A percentile compares a stretch with the other conserved stretches of the same genome.
Evolutionary conservation across 2,113 vertebrate species (phyloP).

Genomic region (Halcyon senegalensis): DNA sequence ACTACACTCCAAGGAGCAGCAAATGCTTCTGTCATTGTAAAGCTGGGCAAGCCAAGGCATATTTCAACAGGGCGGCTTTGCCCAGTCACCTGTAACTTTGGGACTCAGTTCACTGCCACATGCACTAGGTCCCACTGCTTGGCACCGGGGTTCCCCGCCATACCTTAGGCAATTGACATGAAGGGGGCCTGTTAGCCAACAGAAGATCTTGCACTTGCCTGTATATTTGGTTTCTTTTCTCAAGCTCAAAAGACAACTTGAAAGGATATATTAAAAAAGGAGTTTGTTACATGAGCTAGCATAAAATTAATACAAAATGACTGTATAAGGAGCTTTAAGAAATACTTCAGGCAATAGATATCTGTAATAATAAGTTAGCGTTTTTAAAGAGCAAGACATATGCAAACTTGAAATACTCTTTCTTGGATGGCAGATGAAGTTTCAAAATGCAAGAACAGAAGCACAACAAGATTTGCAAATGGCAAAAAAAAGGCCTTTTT

Average conservation of each 20-base stretch:
- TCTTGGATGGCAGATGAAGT: neutral
- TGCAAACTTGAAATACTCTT: neutral
- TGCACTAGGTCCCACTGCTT: neutral
- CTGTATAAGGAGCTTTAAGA: neutral
- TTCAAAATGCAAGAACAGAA: neutral
- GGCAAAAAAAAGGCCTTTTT: neutral
- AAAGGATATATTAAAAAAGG: neutral
- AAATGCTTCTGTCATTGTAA: neutral
- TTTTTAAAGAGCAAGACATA: neutral
- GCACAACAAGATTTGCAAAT: neutral
- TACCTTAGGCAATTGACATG: neutral
- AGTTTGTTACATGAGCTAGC: neutral
- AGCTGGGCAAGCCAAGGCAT: neutral
- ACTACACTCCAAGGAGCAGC: neutral
- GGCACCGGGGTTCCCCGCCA: neutral
- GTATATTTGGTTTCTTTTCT: neutral
- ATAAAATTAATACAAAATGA: neutral
- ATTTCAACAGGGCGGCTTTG: neutral
- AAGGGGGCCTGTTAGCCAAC: neutral
- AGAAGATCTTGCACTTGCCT: neutral
- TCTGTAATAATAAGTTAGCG: neutral
- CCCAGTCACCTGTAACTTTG: neutral
- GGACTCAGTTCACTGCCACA: neutral
- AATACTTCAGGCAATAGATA: neutral
- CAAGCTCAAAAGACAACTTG: neutral